phyloP scores from a whole-genome alignment of 2,113 vertebrate species.

The Crotalus helleri region DNA sequence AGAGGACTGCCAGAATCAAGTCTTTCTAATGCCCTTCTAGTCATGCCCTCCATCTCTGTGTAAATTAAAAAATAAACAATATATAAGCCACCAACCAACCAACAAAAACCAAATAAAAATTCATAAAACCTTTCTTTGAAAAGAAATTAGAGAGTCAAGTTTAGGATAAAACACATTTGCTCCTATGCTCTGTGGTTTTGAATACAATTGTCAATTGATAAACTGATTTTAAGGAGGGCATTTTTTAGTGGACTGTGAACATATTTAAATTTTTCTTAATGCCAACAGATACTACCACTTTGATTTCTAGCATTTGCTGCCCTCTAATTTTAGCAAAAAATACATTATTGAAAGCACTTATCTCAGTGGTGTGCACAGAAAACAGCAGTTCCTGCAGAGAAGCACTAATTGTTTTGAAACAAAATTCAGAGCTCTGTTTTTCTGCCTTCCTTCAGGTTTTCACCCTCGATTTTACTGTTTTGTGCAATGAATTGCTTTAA shows the following conservation, averaged over 20 bases:
- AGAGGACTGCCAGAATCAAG: not conserved
- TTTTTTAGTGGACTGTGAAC: slow-evolving; percentile 54
- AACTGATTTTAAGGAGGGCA: slow-evolving; percentile 44
- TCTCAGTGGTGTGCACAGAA: slow-evolving; percentile 38
- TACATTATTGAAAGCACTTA: slow-evolving; percentile 54
- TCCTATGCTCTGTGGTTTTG: not conserved
- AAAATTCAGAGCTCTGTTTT: slow-evolving; percentile 28
- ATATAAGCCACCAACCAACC: not conserved
- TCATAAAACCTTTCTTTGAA: not conserved
- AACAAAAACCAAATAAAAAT: not conserved
- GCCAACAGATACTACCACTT: slow-evolving; percentile 55
- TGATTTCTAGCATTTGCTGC: not conserved
- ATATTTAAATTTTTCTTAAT: slow-evolving; percentile 53
- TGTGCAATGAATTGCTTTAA: slow-evolving; percentile 17
- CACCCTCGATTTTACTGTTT: not conserved
- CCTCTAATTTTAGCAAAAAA: slow-evolving; percentile 27
- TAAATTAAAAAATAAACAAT: not conserved
- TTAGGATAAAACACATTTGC: not conserved
- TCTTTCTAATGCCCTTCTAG: not conserved
- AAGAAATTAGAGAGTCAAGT: not conserved
- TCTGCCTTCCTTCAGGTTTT: not conserved
- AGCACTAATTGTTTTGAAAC: slow-evolving; percentile 32
- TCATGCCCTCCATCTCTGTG: not conserved
- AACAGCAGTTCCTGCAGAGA: slow-evolving; percentile 35
- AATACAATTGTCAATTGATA: slow-evolving; percentile 41